Base-by-base conservation (phyloP, 23 tunicate genomes). In the Diplosoma virens region DNA sequence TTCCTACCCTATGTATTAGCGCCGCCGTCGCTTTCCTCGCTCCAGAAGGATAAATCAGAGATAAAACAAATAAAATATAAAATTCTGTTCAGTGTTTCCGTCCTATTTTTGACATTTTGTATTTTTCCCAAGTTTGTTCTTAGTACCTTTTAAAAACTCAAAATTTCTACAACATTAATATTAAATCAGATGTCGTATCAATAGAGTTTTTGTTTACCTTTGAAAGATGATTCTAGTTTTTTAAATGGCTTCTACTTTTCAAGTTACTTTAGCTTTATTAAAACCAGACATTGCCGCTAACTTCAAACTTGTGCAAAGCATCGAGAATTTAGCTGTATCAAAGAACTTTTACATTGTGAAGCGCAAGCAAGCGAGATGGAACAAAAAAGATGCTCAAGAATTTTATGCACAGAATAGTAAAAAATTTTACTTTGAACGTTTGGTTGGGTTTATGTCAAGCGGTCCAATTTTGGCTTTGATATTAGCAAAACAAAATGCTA, bases 231-330 rank as follows among this genome's bases (percentile, higher is more conserved):
- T n/a, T n/a, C n/a, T n/a, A n/a, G n/a, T n/a, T n/a, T n/a, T n/a
- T n/a, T n/a, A n/a, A n/a, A n/a, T n/a, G n/a, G n/a, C n/a, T n/a
- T 55, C 63, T 55, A 6, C 20, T 63, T 63, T 71, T 16, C 93
- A 89, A 68, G 37, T 89, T 11, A 92, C 97, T 1, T 56, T 92
- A 5, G 97, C 87, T 2, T 59, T 92, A 21, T 14, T 92, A 26
- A 92, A 92, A 75, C 97, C 97, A 34, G 92, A 85, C 37, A 58
- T 76, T 53, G 97, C 97, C 20, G 71, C 32, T 25, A 85, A 81
- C 63, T 78, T 84, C 23, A 31, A 30, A 22, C 6, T 55, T 3
- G 75, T 81, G n/a, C 53, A 68, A 29, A 30, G 52, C 5, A 69
- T 92, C 41, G 76, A 69, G 36, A 70, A 81, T 53, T 37, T 6